Evolutionary conservation across 1,140 invertebrate genomes (phyloP).

Genomic region (Cydia pomonella): DNA sequence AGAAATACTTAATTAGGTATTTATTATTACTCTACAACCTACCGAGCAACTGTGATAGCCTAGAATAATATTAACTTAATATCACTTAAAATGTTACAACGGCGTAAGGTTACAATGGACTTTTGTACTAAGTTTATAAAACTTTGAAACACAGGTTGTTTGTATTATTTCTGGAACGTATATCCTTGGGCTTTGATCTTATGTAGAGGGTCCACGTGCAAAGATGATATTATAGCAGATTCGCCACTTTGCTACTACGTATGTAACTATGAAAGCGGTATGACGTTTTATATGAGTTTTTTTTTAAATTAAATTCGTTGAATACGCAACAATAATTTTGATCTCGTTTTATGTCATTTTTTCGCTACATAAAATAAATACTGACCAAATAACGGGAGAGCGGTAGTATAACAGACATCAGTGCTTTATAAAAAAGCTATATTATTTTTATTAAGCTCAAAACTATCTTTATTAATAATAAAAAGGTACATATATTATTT

Average conservation of each 20-base stretch:
- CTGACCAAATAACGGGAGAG: too few species aligned
- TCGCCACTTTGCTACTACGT: neutral
- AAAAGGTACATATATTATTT: too few species aligned
- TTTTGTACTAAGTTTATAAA: slow-evolving; percentile 33
- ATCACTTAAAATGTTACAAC: slow-evolving; percentile 33
- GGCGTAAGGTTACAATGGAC: slow-evolving; percentile 30
- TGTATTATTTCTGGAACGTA: slow-evolving; percentile 9
- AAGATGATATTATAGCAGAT: neutral
- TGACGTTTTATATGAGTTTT: too few species aligned
- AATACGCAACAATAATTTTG: too few species aligned
- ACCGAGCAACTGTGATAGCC: slow-evolving; percentile 65
- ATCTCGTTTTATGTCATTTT: too few species aligned
- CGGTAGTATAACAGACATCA: too few species aligned
- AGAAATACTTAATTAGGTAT: slow-evolving; percentile 36
- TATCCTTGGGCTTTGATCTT: neutral
- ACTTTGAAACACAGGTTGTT: neutral
- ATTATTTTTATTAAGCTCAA: too few species aligned
- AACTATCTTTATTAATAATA: too few species aligned
- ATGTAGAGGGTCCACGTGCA: neutral
- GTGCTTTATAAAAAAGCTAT: too few species aligned
- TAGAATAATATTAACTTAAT: slow-evolving; percentile 45
- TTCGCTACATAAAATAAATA: too few species aligned
- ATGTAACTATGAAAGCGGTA: too few species aligned
- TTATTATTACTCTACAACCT: slow-evolving; percentile 54
- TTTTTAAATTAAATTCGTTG: too few species aligned